Conservation (phyloP, 2,797 vertebrate species). For the Columba guinea region DNA sequence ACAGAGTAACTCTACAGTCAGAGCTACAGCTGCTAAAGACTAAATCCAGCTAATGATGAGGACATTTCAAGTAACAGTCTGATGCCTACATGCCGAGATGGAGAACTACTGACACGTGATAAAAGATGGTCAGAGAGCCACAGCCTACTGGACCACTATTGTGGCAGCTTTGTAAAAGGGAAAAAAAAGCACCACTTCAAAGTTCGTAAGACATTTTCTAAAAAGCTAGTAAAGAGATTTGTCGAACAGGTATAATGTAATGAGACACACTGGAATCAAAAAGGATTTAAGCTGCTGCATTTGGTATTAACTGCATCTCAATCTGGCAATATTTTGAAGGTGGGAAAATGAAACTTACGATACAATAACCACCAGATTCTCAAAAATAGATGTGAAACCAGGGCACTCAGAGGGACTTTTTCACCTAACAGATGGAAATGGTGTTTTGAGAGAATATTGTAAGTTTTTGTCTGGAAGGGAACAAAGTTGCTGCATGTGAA, state of each 20-base stretch:
- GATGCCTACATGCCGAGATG: background rate
- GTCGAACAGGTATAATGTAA: background rate
- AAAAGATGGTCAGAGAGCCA: background rate
- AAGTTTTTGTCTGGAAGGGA: background rate
- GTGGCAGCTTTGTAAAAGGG: background rate
- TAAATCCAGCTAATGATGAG: background rate
- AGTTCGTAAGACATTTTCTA: background rate
- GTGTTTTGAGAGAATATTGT: background rate
- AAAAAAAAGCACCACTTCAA: background rate
- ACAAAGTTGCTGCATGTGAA: background rate
- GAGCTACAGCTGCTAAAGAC: background rate
- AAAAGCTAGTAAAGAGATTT: background rate
- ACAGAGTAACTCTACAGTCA: background rate
- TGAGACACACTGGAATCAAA: background rate
- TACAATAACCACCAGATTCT: background rate
- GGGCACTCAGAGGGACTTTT: background rate
- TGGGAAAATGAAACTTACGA: constrained; percentile 16
- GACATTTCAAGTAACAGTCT: background rate
- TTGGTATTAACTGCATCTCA: background rate
- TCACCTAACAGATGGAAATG: background rate
- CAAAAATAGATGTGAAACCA: background rate
- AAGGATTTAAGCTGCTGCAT: background rate
- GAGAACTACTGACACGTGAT: background rate
- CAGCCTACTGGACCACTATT: background rate
- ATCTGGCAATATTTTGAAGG: constrained; percentile 13